These are phyloP conservation scores for Ganaspis sp. DNA, from an alignment of 1,140 invertebrate species.

Conservation along the genomic window DNA sequence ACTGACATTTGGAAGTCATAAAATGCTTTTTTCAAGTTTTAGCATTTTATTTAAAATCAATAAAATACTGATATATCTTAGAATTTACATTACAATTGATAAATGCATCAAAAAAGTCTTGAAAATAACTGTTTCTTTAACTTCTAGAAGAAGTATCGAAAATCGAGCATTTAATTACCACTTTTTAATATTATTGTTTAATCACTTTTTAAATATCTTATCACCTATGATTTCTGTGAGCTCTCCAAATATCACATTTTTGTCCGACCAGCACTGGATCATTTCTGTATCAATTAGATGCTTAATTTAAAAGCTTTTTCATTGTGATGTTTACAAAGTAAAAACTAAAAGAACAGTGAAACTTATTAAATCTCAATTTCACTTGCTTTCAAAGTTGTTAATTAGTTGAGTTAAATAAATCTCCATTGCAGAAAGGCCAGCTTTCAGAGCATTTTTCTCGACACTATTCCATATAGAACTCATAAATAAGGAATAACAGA, in stretches of 20 bases:
- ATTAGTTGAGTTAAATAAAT: slow-evolving; percentile 70
- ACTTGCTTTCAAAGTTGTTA: slow-evolving; percentile 50
- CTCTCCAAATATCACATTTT: not conserved
- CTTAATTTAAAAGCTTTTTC: no score
- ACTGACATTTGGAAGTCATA: not conserved
- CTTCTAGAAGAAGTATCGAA: not conserved
- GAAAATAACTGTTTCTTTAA: not conserved
- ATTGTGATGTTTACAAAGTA: not conserved
- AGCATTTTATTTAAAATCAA: not conserved
- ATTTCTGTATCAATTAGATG: no score
- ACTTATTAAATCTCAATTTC: slow-evolving; percentile 45
- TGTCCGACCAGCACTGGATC: not conserved
- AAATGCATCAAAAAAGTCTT: slow-evolving; percentile 14
- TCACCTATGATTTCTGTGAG: not conserved
- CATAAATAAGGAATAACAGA: slow-evolving; percentile 86
- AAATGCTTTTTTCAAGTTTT: not conserved
- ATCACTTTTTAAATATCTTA: no score
- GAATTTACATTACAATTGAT: not conserved
- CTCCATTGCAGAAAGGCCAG: slow-evolving; percentile 81
- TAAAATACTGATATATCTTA: not conserved
- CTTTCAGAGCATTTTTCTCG: slow-evolving; percentile 85
- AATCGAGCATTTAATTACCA: no score
- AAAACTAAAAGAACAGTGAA: not conserved
- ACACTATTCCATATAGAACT: slow-evolving; percentile 87
- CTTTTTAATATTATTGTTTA: no score